Percentiles rank a stretch among this genome's conserved stretches.
phyloP scores from a whole-genome alignment of 2,797 vertebrate genomes.

The Myotis daubentonii region DNA sequence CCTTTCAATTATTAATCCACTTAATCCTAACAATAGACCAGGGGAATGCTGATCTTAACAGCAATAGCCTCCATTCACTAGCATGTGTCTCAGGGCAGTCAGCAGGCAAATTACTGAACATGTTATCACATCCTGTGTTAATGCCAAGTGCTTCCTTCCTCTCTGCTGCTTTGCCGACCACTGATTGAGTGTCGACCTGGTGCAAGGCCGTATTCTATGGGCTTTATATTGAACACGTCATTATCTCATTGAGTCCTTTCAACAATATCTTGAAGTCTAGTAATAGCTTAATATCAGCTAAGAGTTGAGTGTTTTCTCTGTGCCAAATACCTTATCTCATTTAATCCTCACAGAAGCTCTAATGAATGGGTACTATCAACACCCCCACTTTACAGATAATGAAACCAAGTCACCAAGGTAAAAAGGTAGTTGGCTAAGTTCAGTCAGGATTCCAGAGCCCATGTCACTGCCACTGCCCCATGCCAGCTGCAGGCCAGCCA shows the following conservation, averaged over 20 bases:
- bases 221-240: too few species aligned
- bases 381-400: too few species aligned
- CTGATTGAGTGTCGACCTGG: background rate
- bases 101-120: too few species aligned
- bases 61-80: background rate
- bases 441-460: background rate
- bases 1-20: background rate
- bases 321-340: background rate
- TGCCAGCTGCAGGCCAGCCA: background rate
- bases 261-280: background rate
- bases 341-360: background rate
- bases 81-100: fast-evolving
- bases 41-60: fast-evolving
- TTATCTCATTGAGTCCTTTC: background rate
- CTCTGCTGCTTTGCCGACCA: background rate
- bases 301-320: fast-evolving
- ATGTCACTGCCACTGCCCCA: fast-evolving
- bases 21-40: fast-evolving
- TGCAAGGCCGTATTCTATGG: background rate
- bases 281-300: fast-evolving
- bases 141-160: fast-evolving
- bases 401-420: background rate
- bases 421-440: background rate
- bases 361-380: too few species aligned
- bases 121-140: background rate